A percentile compares a stretch with the other conserved stretches of the same genome.
Evolutionary conservation across 2,888 invertebrate genomes (phyloP).

Genomic region (Cheilosia urbana): DNA sequence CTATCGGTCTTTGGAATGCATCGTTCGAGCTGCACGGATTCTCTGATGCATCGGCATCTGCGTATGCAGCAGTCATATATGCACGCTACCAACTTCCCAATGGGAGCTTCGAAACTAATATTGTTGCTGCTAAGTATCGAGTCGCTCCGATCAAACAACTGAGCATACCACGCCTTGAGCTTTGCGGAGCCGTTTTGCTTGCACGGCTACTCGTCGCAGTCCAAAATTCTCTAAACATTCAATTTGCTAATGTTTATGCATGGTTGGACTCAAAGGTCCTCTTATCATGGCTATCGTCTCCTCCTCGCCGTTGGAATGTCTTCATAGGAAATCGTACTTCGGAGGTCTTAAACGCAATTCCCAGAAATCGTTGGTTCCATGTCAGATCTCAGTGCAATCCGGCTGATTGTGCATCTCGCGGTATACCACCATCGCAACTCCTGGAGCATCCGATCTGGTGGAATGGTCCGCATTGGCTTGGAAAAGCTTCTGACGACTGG

Average conservation of each 20-base stretch:
- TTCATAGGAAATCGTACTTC: conserved; percentile 56
- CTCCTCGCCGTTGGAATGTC: neutral
- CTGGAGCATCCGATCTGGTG: too few relatives aligned
- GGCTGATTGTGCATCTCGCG: conserved; percentile 54
- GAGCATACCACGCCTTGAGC: neutral
- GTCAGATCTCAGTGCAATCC: conserved; percentile 63
- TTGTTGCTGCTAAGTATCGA: neutral
- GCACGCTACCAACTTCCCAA: conserved; percentile 8
- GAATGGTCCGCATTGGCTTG: too few relatives aligned
- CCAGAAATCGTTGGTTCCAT: conserved; percentile 61
- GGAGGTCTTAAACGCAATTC: conserved; percentile 45
- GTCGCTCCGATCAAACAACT: neutral
- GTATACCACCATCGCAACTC: too few relatives aligned
- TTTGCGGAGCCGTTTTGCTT: neutral
- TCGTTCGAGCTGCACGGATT: conserved; percentile 30
- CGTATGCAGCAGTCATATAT: conserved; percentile 49
- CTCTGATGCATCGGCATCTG: conserved; percentile 45
- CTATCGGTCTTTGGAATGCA: neutral
- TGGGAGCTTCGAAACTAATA: too few relatives aligned
- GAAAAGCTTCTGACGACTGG: too few relatives aligned
- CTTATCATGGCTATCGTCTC: neutral
- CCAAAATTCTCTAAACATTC: too few relatives aligned
- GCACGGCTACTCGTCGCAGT: neutral
- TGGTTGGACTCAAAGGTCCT: too few relatives aligned
- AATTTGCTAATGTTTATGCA: too few relatives aligned